Conservation (phyloP, 2,888 invertebrate species). For the Asteroscopus sphinx region DNA sequence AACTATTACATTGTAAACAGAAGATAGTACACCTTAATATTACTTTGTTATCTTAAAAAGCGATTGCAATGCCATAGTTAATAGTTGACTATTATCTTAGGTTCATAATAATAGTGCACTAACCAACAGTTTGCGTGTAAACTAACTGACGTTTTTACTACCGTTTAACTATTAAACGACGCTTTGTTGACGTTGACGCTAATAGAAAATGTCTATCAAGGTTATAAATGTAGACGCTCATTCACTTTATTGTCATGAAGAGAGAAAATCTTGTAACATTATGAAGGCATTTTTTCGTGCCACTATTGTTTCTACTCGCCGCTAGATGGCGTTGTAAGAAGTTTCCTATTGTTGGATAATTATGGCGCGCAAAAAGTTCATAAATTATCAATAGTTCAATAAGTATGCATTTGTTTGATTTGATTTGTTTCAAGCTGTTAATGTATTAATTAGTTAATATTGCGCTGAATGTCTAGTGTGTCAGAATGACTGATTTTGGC, state of each 20-base stretch:
- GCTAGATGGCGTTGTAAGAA: conserved; percentile 76
- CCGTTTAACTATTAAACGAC: conserved; percentile 31
- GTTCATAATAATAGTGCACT: conserved; percentile 16
- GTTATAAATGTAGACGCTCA: conserved; percentile 40
- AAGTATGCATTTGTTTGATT: conserved; percentile 3
- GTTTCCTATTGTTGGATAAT: conserved; percentile 37
- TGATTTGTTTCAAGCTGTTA: not conserved
- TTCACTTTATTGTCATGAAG: conserved; percentile 57
- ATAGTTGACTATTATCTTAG: conserved; percentile 2
- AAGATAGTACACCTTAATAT: conserved; percentile 6
- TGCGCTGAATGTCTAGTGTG: too few species aligned
- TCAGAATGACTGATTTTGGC: too few species aligned
- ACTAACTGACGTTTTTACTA: conserved; percentile 33
- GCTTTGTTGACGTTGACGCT: too few species aligned
- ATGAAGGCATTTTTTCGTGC: conserved; percentile 65
- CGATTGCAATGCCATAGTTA: too few species aligned
- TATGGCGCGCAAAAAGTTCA: conserved; percentile 3
- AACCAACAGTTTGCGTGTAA: conserved; percentile 29
- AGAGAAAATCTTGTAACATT: conserved; percentile 59
- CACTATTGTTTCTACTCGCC: conserved; percentile 78
- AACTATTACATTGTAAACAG: not conserved
- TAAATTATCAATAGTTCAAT: too few species aligned
- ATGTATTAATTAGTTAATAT: not conserved
- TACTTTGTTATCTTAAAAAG: conserved; percentile 4
- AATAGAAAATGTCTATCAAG: conserved; percentile 59